Evolutionary conservation across 2,113 vertebrate species (phyloP), one percentile per base, ranked within the genome.

Genomic region (Pygoscelis antarcticus): DNA sequence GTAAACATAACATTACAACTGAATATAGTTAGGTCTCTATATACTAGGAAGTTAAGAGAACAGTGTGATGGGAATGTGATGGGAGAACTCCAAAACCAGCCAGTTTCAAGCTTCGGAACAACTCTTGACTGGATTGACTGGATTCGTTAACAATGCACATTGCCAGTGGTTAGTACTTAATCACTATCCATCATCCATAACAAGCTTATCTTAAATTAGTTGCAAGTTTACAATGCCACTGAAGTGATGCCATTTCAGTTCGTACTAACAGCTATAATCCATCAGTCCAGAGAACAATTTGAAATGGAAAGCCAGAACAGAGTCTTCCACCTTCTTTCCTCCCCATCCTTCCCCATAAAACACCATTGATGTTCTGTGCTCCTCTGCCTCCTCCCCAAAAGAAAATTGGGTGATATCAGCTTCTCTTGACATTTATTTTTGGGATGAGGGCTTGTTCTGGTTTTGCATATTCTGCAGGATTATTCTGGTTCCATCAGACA

Each of bases 391-490:
- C 60, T 83, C 25, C 38, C 20, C 46, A 55, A 2, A 80, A 87
- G 64, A 89, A 84, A 89, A 92, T 4, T 52, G 60, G 32, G 55
- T 87, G 55, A 84, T 93, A 30, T 78, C 69, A 93, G n/a, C 74
- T 91, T 81, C 87, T 82, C 32, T 84, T 94, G 74, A 71, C 21
- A 60, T 78, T 84, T 96, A 91, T 95, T 96, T 96, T 91, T 96
- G 93, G 52, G 61, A 71, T 91, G 69, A 95, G 29, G 74, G 15
- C 61, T 96, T 87, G 51, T 93, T 83, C 34, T 74, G 20, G 36
- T 93, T 96, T 91, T 95, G 89, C 83, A 87, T 87, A 94, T 95
- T 86, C 80, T 92, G 94, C 95, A 92, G 68, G 91, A 92, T 95
- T 95, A 92, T 97, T 96, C 76, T 86, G 36, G 49, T 95, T 93